Base-by-base conservation (phyloP, 2,888 invertebrate genomes). In the Caenorhabditis sinica region DNA sequence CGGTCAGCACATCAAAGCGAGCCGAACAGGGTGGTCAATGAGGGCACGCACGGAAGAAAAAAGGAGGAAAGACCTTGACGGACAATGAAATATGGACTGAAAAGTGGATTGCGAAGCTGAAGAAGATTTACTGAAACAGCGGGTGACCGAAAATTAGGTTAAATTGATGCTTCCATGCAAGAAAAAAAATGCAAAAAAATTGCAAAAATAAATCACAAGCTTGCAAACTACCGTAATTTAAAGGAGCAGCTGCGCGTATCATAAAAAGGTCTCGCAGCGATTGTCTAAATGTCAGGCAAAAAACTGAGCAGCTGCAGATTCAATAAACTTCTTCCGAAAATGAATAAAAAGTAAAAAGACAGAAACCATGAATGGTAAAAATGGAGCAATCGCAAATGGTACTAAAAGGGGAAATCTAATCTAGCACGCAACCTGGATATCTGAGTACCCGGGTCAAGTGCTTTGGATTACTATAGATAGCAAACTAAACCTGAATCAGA, bases 21-120 rank as follows among this genome's bases (percentile, higher is more conserved):
- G 71, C 76, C 76, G 76, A 60, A 77, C 61, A 53, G 77, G 77
- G 77, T 77, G 77, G 77, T 45, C 77, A 63, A 68, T 58, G 68
- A 20, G 69, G 40, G 30, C 23, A 49, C 15, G 49, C 49, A 49
- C 49, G 56, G 40, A n/a, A n/a, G 15, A 20, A 23, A 13, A 15
- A 43, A 28, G 66, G 13, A 6, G 8, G 23, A 15, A 56, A 60
- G 66, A 58, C 76, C 76, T 76, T 76, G 76, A 60, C 75, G 40
- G 36, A 36, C 69, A 63, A 51, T 77, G 77, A 77, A 77, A 77
- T 77, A 77, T 77, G 66, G 43, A 75, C 65, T 65, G 58, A 36
- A 68, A 68, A 60, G 30, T 17, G 30, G 58, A 25, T 33, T 20
- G 68, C n/a, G 56, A 56, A 56, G 28, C 56, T 56, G 17, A 45